A percentile compares a stretch with the other conserved stretches of the same genome.
These are phyloP conservation scores for Notiomystis cincta DNA, from an alignment of 2,113 vertebrate genomes.

Conservation along the genomic window DNA sequence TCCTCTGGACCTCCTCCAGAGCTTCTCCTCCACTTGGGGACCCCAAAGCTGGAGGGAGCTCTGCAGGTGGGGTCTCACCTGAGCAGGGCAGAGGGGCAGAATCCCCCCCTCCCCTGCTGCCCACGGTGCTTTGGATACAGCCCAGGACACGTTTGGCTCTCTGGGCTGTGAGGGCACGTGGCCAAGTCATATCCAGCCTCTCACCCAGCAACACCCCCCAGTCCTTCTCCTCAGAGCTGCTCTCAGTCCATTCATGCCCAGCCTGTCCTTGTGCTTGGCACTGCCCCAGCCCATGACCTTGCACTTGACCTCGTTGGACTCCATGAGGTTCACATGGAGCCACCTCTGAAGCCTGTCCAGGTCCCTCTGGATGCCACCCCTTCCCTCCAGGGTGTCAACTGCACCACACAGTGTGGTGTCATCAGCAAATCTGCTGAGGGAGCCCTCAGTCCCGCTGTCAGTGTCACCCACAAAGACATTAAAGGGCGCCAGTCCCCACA, in stretches of 20 bases:
- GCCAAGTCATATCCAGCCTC: background rate
- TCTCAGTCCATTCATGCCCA: background rate
- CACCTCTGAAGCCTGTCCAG: background rate
- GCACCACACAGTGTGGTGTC: background rate
- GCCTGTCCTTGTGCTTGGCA: background rate
- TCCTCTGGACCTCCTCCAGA: background rate
- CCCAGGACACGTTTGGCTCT: background rate
- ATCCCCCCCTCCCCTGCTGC: background rate
- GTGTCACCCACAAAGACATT: background rate
- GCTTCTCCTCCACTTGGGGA: background rate
- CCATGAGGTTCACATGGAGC: background rate
- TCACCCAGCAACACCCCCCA: background rate
- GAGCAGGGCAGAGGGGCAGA: background rate
- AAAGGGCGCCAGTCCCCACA: rapidly evolving
- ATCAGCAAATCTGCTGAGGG: background rate
- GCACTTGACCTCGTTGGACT: background rate
- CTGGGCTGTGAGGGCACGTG: too few relatives aligned
- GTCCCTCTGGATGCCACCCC: background rate
- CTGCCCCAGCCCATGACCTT: background rate
- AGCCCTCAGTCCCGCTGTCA: background rate
- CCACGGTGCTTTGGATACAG: background rate
- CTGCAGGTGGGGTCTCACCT: background rate
- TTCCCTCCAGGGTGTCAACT: background rate
- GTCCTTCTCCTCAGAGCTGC: background rate
- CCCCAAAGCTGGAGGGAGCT: background rate